Conservation (phyloP, 2,797 vertebrate species). For the Huso huso region DNA sequence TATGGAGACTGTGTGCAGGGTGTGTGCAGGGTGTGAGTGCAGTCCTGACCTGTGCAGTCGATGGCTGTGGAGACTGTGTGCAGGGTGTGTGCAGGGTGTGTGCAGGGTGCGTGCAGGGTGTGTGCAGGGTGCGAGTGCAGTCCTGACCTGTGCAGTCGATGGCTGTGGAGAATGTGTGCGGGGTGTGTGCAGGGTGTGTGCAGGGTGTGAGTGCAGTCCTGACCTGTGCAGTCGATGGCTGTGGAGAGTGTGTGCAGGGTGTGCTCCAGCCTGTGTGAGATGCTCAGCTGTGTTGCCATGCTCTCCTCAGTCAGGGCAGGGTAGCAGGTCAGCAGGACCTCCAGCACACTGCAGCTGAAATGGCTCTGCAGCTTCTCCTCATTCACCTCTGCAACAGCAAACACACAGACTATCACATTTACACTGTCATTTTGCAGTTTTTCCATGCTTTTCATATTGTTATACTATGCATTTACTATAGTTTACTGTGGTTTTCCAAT, state of each 20-base stretch:
- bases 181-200: constrained; percentile 41
- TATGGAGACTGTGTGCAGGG: too few species aligned
- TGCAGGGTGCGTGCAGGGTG: too few species aligned
- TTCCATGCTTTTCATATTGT: too few species aligned
- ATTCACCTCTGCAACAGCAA: constrained; percentile 47
- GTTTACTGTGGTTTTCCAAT: too few species aligned
- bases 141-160: constrained; percentile 57
- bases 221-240: constrained; percentile 62
- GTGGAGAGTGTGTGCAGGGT: constrained; percentile 57
- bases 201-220: constrained; percentile 21
- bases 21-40: too few species aligned
- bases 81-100: too few species aligned
- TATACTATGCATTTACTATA: too few species aligned
- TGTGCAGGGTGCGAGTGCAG: constrained; percentile 46
- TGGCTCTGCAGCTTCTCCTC: constrained; percentile 62
- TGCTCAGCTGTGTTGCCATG: constrained; percentile 56
- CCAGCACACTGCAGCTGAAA: constrained; percentile 72
- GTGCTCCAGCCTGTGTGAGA: constrained; percentile 70
- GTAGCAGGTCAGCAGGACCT: constrained; percentile 75
- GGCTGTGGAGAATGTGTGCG: constrained; percentile 55
- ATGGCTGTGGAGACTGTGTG: too few species aligned
- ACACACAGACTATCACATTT: neutral
- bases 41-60: too few species aligned
- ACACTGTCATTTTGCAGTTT: too few species aligned
- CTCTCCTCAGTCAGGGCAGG: constrained; percentile 69